Conservation (phyloP, 2,888 invertebrate species). For the Hermodice carunculata region DNA sequence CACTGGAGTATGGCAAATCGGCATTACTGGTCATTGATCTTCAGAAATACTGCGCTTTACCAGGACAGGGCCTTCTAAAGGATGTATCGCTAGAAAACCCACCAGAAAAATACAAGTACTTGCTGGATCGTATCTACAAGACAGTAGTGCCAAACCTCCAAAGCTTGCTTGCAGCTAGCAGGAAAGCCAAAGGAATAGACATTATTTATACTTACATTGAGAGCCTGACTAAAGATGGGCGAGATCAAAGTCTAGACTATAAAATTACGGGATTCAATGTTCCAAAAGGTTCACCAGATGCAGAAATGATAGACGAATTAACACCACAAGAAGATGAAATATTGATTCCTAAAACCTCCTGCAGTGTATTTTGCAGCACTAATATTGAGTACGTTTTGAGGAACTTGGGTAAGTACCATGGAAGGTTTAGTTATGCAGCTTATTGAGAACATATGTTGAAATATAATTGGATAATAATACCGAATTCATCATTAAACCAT, state of each 20-base stretch:
- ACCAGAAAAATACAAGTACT: slow-evolving; percentile 1
- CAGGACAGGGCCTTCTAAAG: slow-evolving; percentile 10
- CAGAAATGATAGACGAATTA: slow-evolving; percentile 8
- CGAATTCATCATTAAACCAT: no score
- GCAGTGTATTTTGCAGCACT: slow-evolving; percentile 32
- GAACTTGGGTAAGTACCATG: slow-evolving; percentile 30
- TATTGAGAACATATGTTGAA: no score
- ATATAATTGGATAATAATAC: no score
- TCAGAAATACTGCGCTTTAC: slow-evolving; percentile 23
- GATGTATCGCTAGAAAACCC: slow-evolving; percentile 16
- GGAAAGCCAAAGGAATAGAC: slow-evolving; percentile 8
- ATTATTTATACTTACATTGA: slow-evolving; percentile 20
- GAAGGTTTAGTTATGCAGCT: no score
- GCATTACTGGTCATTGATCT: slow-evolving; percentile 28
- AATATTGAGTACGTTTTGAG: slow-evolving; percentile 34
- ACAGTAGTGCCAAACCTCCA: slow-evolving; percentile 17
- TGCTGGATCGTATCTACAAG: slow-evolving; percentile 14
- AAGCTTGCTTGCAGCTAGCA: slow-evolving; percentile 11
- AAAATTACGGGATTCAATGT: slow-evolving; percentile 25
- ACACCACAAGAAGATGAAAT: slow-evolving; percentile 29
- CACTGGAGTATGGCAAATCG: slow-evolving; percentile 2
- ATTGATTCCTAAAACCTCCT: slow-evolving; percentile 31
- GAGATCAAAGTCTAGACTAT: slow-evolving; percentile 34
- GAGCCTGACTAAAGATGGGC: slow-evolving; percentile 28
- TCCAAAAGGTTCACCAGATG: slow-evolving; percentile 24